Evolutionary conservation across 2,113 vertebrate species (phyloP).

Genomic region (Scomber scombrus): DNA sequence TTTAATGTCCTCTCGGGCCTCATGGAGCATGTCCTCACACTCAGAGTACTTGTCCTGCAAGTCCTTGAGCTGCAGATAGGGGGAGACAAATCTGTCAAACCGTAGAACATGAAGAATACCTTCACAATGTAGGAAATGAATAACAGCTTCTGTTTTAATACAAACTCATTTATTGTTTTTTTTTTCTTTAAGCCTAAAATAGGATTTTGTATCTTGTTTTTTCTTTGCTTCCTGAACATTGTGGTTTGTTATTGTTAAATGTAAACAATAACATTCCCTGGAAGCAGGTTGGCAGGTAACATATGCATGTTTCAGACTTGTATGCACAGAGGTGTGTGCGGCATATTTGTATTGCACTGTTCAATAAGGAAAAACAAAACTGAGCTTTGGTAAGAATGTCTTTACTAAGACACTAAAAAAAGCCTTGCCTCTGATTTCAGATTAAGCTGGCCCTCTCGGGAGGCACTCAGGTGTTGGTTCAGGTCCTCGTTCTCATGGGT

Average conservation of each 20-base stretch:
- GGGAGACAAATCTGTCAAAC: conserved; percentile 33
- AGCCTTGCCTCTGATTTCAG: conserved; percentile 86
- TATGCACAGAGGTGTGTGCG: no score
- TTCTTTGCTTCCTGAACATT: background rate
- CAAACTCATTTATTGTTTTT: no score
- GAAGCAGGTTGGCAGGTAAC: background rate
- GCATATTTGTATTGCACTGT: no score
- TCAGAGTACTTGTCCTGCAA: conserved; percentile 88
- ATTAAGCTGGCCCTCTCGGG: conserved; percentile 83
- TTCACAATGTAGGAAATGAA: background rate
- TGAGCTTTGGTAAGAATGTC: background rate
- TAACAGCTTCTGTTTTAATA: background rate
- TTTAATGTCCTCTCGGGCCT: conserved; percentile 89
- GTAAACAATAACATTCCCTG: background rate
- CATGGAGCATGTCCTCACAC: conserved; percentile 87
- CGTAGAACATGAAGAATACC: background rate
- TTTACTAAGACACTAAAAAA: background rate
- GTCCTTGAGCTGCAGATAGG: conserved; percentile 85
- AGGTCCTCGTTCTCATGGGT: conserved; percentile 89
- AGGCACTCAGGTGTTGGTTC: conserved; percentile 85
- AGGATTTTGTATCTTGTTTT: background rate
- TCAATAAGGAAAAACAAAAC: background rate
- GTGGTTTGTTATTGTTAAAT: background rate
- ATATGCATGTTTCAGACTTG: background rate
- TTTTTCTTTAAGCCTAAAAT: background rate